Evolutionary conservation across 2,888 invertebrate species (phyloP).

Genomic region (Cephalotes varians): DNA sequence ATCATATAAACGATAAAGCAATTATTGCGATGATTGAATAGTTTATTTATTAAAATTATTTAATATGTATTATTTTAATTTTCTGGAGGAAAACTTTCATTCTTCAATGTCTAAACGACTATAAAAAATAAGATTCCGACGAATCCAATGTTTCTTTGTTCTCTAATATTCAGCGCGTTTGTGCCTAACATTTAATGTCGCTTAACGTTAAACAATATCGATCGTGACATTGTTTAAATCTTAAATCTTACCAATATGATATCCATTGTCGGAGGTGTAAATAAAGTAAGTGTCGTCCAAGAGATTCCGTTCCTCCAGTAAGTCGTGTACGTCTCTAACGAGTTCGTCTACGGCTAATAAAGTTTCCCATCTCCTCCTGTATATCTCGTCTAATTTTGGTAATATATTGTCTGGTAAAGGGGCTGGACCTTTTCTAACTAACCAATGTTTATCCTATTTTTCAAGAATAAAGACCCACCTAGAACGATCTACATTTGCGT

Average conservation of each 20-base stretch:
- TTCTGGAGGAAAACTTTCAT: no score
- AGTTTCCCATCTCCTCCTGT: slow-evolving; percentile 92
- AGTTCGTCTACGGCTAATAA: slow-evolving; percentile 95
- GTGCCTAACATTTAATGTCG: no score
- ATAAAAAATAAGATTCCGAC: no score
- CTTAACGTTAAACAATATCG: no score
- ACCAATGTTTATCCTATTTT: slow-evolving; percentile 93
- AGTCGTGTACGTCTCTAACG: slow-evolving; percentile 89
- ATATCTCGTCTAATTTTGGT: slow-evolving; percentile 90
- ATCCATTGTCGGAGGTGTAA: slow-evolving; percentile 96
- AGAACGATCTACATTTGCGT: background rate
- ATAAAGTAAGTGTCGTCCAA: slow-evolving; percentile 93
- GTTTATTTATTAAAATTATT: background rate
- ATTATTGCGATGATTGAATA: background rate
- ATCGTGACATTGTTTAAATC: no score
- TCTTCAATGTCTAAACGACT: no score
- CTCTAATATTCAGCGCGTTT: no score
- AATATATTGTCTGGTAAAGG: slow-evolving; percentile 89
- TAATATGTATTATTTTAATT: no score
- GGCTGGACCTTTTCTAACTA: slow-evolving; percentile 90
- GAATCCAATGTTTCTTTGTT: no score
- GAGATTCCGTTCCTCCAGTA: slow-evolving; percentile 87
- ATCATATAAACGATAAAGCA: background rate
- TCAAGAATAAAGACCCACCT: background rate
- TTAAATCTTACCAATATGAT: slow-evolving; percentile 90